Evolutionary conservation across 2,797 vertebrate genomes (phyloP).

Genomic region (Leucoraja ocellata): DNA sequence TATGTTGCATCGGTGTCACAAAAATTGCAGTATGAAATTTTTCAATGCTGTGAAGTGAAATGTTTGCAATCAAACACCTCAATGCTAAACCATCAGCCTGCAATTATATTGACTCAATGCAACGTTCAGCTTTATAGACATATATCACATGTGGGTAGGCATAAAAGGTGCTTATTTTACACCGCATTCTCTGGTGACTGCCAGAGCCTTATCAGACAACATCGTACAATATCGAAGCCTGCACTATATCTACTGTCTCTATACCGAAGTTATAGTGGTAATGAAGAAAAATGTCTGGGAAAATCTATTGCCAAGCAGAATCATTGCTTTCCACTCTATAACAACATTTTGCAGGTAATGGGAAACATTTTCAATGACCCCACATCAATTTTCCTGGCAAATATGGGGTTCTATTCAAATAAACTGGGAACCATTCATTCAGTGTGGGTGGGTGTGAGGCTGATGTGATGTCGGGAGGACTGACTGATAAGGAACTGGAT

Average conservation of each 20-base stretch:
- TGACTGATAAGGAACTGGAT: too few relatives aligned
- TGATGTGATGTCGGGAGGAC: too few relatives aligned
- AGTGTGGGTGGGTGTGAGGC: too few relatives aligned
- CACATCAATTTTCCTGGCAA: not conserved
- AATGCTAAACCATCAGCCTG: not conserved
- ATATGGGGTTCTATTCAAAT: too few relatives aligned
- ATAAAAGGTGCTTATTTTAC: not conserved
- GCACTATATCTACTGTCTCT: not conserved
- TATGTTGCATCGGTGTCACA: not conserved
- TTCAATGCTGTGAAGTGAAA: not conserved
- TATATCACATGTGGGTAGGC: not conserved
- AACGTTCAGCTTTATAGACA: not conserved
- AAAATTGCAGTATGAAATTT: constrained; percentile 7
- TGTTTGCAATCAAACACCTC: not conserved
- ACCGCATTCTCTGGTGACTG: not conserved
- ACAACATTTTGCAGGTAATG: not conserved
- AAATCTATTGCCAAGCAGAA: not conserved
- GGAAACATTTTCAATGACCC: not conserved
- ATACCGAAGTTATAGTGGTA: not conserved
- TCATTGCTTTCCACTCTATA: not conserved
- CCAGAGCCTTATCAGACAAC: not conserved
- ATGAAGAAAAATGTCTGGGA: not conserved
- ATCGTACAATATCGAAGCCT: not conserved
- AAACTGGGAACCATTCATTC: too few relatives aligned
- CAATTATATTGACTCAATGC: not conserved